Percentiles rank a stretch among this genome's conserved stretches.
These are phyloP conservation scores for Tetrao urogallus DNA, from an alignment of 2,113 vertebrate genomes.

Conservation along the genomic window DNA sequence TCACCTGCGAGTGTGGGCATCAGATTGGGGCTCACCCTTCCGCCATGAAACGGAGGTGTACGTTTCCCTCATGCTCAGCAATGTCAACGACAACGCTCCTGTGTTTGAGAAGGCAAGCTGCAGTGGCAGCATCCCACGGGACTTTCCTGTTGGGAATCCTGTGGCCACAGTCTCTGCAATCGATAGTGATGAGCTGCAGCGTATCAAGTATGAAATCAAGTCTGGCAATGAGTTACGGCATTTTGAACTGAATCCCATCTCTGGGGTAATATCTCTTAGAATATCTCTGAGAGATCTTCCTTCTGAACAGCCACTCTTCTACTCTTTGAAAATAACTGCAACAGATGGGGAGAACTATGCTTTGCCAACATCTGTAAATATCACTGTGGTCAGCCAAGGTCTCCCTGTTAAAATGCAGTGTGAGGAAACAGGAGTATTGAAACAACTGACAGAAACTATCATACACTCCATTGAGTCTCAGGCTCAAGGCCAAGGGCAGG, in stretches of 20 bases:
- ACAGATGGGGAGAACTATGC: constrained; percentile 88
- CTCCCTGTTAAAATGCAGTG: constrained; percentile 80
- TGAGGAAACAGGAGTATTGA: constrained; percentile 87
- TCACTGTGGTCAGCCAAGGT: constrained; percentile 82
- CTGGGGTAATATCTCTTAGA: constrained; percentile 85
- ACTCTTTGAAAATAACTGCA: constrained; percentile 86
- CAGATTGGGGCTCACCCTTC: constrained; percentile 92
- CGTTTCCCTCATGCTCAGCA: constrained; percentile 88
- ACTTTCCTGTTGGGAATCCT: constrained; percentile 79
- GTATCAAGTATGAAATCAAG: constrained; percentile 86
- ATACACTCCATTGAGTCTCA: constrained; percentile 86
- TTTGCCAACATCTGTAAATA: constrained; percentile 83
- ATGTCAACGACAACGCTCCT: constrained; percentile 93
- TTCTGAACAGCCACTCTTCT: constrained; percentile 64
- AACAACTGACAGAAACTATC: constrained; percentile 87
- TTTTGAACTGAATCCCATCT: constrained; percentile 85
- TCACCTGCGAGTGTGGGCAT: constrained; percentile 90
- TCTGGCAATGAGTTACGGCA: constrained; percentile 89
- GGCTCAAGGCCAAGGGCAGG: constrained; percentile 75
- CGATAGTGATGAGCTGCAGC: constrained; percentile 92
- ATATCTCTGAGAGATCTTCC: constrained; percentile 75
- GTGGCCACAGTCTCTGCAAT: constrained; percentile 88
- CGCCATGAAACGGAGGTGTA: constrained; percentile 87
- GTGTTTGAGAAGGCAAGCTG: constrained; percentile 93
- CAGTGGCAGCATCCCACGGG: constrained; percentile 83